Evolutionary conservation across 2,797 vertebrate genomes (phyloP).

Genomic region (Catamblyrhynchus diadema): DNA sequence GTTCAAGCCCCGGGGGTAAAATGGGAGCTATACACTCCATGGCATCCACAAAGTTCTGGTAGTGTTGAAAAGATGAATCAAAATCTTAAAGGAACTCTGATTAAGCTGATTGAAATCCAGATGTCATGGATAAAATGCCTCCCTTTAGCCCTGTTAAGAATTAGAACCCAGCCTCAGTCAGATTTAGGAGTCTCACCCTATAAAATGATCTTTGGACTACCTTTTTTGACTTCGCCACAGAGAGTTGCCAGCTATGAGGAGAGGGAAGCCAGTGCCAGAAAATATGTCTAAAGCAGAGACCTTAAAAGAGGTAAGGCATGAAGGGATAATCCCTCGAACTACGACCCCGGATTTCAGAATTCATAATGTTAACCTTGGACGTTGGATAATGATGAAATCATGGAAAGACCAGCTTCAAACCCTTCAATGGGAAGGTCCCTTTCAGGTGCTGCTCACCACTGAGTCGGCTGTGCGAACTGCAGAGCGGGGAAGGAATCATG

Average conservation of each 20-base stretch:
- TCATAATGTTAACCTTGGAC: neutral
- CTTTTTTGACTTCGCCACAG: neutral
- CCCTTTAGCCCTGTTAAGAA: neutral
- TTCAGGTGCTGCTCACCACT: neutral
- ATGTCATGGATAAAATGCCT: neutral
- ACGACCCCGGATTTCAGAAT: neutral
- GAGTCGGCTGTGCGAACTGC: neutral
- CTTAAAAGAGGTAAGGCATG: neutral
- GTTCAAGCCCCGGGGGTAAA: neutral
- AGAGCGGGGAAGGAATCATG: neutral
- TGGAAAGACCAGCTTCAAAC: neutral
- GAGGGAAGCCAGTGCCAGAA: neutral
- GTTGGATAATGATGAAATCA: neutral
- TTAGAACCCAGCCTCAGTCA: neutral
- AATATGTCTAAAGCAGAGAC: neutral
- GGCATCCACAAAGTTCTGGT: neutral
- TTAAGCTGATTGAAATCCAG: neutral
- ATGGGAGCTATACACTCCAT: neutral
- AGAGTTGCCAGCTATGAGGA: neutral
- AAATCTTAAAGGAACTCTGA: neutral
- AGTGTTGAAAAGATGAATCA: neutral
- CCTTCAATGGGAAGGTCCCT: neutral
- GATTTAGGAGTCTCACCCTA: neutral
- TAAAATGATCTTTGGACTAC: neutral
- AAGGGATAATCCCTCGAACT: neutral